phyloP scores from a whole-genome alignment of 2,113 vertebrate genomes.

The Dolichotis patagonum region DNA sequence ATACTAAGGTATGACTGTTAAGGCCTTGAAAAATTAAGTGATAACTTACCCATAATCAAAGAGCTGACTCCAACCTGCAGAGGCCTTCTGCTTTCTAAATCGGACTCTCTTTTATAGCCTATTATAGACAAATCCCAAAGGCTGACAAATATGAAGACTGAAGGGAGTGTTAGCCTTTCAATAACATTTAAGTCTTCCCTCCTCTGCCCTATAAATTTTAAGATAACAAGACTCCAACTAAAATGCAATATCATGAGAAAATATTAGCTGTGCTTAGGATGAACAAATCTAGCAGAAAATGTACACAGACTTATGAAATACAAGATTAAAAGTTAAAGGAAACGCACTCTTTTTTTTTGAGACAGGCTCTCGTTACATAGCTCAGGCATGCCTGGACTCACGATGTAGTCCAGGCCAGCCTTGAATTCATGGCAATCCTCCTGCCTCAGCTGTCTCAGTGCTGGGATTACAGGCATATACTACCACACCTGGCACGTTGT shows the following conservation, averaged over 20 bases:
- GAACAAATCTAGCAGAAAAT: background rate
- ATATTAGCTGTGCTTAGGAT: background rate
- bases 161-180: background rate
- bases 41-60: background rate
- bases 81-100: background rate
- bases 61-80: background rate
- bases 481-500: background rate
- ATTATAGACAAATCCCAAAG: background rate
- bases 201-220: background rate
- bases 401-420: background rate
- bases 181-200: background rate
- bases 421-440: background rate
- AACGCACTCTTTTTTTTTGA: background rate
- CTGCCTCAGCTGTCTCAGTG: background rate
- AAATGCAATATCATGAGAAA: background rate
- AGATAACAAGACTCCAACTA: background rate
- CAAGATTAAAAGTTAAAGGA: background rate
- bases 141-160: background rate
- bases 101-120: background rate
- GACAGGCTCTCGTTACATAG: background rate
- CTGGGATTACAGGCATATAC: background rate
- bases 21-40: slow-evolving; percentile 2
- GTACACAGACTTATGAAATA: background rate
- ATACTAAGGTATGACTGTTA: background rate
- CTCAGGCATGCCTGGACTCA: background rate